A percentile compares a stretch with the other conserved stretches of the same genome.
phyloP scores from a whole-genome alignment of 2,113 vertebrate genomes.

The Bubo blakistoni region DNA sequence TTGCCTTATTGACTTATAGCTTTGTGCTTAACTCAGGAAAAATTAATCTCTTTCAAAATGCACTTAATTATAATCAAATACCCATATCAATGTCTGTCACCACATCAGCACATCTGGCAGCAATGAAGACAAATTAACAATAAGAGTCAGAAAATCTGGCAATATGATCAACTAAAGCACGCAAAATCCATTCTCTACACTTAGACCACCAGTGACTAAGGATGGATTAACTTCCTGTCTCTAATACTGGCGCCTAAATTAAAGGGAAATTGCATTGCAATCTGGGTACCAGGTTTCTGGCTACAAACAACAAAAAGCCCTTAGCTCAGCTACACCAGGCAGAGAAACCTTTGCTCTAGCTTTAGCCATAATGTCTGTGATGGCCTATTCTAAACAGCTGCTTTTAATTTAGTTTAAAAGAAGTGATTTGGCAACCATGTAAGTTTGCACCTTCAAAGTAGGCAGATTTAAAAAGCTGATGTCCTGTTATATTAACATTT shows the following conservation, averaged over 20 bases:
- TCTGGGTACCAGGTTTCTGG: constrained; percentile 73
- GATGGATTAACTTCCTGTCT: constrained; percentile 81
- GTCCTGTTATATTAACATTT: constrained; percentile 21
- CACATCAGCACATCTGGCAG: constrained; percentile 83
- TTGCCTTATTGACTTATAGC: constrained; percentile 26
- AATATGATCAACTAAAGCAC: constrained; percentile 74
- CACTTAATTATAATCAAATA: constrained; percentile 52
- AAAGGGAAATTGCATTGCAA: constrained; percentile 80
- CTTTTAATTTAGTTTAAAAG: constrained; percentile 65
- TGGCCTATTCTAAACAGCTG: constrained; percentile 30
- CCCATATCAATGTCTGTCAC: constrained; percentile 70
- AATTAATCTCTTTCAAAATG: constrained; percentile 56
- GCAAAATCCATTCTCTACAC: constrained; percentile 73
- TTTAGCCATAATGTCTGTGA: not conserved
- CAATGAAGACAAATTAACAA: constrained; percentile 81
- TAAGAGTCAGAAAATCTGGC: constrained; percentile 76
- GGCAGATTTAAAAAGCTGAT: not conserved
- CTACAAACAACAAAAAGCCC: constrained; percentile 64
- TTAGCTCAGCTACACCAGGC: constrained; percentile 17
- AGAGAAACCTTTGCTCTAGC: constrained; percentile 11
- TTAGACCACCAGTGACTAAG: constrained; percentile 76
- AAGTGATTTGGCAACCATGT: constrained; percentile 24
- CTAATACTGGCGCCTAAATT: constrained; percentile 72
- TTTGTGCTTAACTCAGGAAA: constrained; percentile 33
- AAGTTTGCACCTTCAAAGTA: constrained; percentile 55